Evolutionary conservation across 2,888 invertebrate species (phyloP).

Genomic region (Choristoneura rosaceana): DNA sequence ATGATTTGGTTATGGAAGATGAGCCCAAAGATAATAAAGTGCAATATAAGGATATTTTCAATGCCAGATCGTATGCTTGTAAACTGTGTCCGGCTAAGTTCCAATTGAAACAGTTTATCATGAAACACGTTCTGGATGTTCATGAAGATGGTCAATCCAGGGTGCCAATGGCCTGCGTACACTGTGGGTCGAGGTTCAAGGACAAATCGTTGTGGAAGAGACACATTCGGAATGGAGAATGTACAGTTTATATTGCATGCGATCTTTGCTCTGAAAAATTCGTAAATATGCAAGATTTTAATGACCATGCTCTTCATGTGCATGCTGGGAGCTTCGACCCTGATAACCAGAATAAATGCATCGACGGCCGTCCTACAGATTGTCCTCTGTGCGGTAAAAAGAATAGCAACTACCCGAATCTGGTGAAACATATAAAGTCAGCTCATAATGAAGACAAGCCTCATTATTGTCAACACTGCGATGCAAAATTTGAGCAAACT

Average conservation of each 20-base stretch:
- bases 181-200: constrained; percentile 77
- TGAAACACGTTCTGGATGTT: constrained; percentile 80
- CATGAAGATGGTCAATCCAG: constrained; percentile 81
- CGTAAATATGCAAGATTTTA: constrained; percentile 76
- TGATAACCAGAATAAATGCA: constrained; percentile 73
- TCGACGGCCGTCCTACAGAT: constrained; percentile 78
- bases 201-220: constrained; percentile 77
- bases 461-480: constrained; percentile 86
- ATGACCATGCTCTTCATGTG: constrained; percentile 76
- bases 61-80: constrained; percentile 81
- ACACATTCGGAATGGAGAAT: constrained; percentile 83
- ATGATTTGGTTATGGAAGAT: constrained; percentile 76
- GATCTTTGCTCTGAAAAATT: constrained; percentile 80
- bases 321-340: constrained; percentile 78
- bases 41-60: constrained; percentile 81
- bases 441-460: constrained; percentile 79
- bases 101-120: constrained; percentile 81
- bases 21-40: constrained; percentile 73
- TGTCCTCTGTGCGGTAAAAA: constrained; percentile 85
- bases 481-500: constrained; percentile 83
- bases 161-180: constrained; percentile 74
- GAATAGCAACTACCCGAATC: constrained; percentile 83
- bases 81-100: constrained; percentile 82
- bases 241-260: constrained; percentile 85
- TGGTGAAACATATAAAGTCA: constrained; percentile 85